Evolutionary conservation across 2,888 invertebrate species (phyloP), one percentile per base, ranked within the genome.

Genomic region (Mayetiola destructor): DNA sequence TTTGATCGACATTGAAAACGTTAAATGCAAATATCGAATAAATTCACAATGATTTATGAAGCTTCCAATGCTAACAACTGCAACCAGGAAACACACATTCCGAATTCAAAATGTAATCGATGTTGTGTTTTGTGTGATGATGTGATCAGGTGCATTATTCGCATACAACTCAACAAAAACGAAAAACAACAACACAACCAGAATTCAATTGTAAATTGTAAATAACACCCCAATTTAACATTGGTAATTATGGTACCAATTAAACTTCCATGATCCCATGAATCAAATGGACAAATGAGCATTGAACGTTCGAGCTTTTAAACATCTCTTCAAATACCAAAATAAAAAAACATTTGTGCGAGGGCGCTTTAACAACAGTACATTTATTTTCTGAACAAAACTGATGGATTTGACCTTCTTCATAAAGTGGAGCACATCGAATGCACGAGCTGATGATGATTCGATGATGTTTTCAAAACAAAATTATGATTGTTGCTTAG

Each of bases 1-100:
- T 48, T 48, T 48, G 48, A 48, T 48, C 48, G 48, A 48, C 48
- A 48, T 27, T 48, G 48, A 48, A 48, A 48, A 23, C 48, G 9
- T n/a, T 16, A n/a, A 16, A 48, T 27, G 16, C 27, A 48, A 8
- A 32, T 9, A 32, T 9, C 12, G 12, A 23, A 48, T 48, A 48
- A 48, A 48, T 48, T 48, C 16, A 48, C 27, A 27, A n/a, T 48
- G 48, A 48, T 48, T 48, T 48, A 48, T 48, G 48, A n/a, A n/a
- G n/a, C n/a, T n/a, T n/a, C n/a, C n/a, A n/a, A n/a, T n/a, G n/a
- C n/a, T n/a, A n/a, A n/a, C n/a, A n/a, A n/a, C n/a, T n/a, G n/a
- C n/a, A n/a, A n/a, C n/a, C n/a, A n/a, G n/a, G n/a, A n/a, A n/a
- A n/a, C n/a, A n/a, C n/a, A n/a, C n/a, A n/a, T n/a, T n/a, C n/a